A percentile compares a stretch with the other conserved stretches of the same genome.
These are phyloP conservation scores for Argyrosomus japonicus DNA, from an alignment of 2,113 vertebrate species.

Conservation along the genomic window DNA sequence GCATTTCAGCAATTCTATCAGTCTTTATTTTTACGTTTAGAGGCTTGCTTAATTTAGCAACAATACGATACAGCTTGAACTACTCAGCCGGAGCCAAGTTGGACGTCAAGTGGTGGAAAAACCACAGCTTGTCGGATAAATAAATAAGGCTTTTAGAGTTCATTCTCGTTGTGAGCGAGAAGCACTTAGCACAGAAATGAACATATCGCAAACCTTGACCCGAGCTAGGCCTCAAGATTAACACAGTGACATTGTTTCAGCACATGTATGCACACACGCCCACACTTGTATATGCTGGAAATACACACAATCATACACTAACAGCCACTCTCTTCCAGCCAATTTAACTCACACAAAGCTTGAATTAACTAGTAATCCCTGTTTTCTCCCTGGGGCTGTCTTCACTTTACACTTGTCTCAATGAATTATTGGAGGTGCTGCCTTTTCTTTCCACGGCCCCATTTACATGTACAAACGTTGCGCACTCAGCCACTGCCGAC, in stretches of 20 bases:
- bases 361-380: constrained; percentile 68
- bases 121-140: not conserved
- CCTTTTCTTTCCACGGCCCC: constrained; percentile 31
- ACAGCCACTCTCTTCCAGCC: constrained; percentile 50
- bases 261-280: not conserved
- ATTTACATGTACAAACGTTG: constrained; percentile 54
- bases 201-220: constrained; percentile 26
- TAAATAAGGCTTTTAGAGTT: not conserved
- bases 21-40: not conserved
- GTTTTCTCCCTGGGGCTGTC: constrained; percentile 55
- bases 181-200: constrained; percentile 21
- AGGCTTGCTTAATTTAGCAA: not conserved
- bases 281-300: not conserved
- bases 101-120: not conserved
- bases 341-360: constrained; percentile 67
- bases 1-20: not conserved
- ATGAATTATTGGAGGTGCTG: constrained; percentile 59
- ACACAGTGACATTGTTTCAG: not conserved
- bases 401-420: constrained; percentile 69
- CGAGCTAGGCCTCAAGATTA: constrained; percentile 6
- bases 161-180: not conserved
- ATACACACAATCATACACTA: constrained; percentile 11
- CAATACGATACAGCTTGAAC: not conserved
- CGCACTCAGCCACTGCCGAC: not conserved
- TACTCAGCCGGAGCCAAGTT: not conserved